A percentile compares a stretch with the other conserved stretches of the same genome.
Conservation (phyloP, 2,888 invertebrate genomes). For the Agelastica alni region DNA sequence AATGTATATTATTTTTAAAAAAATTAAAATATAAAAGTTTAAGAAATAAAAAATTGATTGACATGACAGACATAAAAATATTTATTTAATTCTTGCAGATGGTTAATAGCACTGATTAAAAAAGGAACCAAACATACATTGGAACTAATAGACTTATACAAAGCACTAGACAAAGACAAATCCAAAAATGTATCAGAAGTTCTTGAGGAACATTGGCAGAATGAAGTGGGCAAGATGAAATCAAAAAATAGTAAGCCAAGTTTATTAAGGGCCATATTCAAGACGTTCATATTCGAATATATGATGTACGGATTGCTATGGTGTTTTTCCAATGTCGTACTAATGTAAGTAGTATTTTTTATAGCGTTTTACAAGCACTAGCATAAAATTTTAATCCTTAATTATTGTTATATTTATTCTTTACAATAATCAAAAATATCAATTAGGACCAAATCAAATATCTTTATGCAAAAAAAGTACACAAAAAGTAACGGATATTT, state of each 20-base stretch:
- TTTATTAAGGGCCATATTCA: conserved; percentile 28
- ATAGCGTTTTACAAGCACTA: background rate
- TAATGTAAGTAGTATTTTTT: conserved; percentile 26
- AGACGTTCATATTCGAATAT: conserved; percentile 27
- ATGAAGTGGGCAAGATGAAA: conserved; percentile 24
- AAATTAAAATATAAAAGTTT: no score
- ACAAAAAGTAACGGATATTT: no score
- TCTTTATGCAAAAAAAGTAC: no score
- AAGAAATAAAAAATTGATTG: no score
- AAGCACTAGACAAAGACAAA: conserved; percentile 62
- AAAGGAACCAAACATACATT: conserved; percentile 65
- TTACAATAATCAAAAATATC: no score
- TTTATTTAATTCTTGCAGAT: conserved; percentile 35
- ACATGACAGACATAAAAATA: no score
- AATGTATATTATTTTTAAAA: no score
- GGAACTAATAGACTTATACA: conserved; percentile 67
- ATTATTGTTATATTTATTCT: no score
- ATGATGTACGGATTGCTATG: conserved; percentile 29
- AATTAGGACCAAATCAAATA: no score
- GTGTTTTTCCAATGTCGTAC: conserved; percentile 23
- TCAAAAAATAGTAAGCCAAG: conserved; percentile 29
- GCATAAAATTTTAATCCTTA: no score
- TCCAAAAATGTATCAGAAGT: conserved; percentile 67
- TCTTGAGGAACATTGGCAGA: conserved; percentile 50
- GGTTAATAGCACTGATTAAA: conserved; percentile 51